Evolutionary conservation across 2,888 invertebrate species (phyloP).

Genomic region (Eulithis testata): DNA sequence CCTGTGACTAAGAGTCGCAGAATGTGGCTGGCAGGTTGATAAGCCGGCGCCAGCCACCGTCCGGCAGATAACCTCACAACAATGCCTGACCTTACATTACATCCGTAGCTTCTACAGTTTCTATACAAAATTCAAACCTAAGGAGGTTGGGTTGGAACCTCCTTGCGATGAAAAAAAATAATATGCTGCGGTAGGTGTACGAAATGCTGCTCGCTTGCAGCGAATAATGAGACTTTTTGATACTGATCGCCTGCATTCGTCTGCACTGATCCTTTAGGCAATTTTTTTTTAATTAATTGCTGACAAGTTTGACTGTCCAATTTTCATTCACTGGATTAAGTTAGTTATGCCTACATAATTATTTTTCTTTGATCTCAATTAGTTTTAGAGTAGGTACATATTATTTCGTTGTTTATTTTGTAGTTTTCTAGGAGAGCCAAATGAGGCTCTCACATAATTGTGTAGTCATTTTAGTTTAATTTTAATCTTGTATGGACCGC

Average conservation of each 20-base stretch:
- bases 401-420: no score
- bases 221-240: not conserved
- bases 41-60: slow-evolving; percentile 53
- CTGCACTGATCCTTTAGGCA: not conserved
- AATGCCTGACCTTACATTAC: slow-evolving; percentile 27
- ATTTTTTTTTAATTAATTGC: no score
- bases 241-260: not conserved
- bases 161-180: not conserved
- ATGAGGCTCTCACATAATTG: no score
- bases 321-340: no score
- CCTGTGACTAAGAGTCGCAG: slow-evolving; percentile 57
- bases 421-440: no score
- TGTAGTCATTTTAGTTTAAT: no score
- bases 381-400: no score
- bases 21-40: slow-evolving; percentile 62
- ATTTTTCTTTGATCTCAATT: no score
- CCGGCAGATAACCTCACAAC: slow-evolving; percentile 28
- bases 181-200: not conserved
- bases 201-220: not conserved
- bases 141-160: not conserved
- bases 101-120: slow-evolving; percentile 11
- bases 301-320: no score
- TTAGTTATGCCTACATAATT: no score
- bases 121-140: not conserved
- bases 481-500: no score